Evolutionary conservation across 2,888 invertebrate species (phyloP).

Genomic region (Drosophila engyochracea): DNA sequence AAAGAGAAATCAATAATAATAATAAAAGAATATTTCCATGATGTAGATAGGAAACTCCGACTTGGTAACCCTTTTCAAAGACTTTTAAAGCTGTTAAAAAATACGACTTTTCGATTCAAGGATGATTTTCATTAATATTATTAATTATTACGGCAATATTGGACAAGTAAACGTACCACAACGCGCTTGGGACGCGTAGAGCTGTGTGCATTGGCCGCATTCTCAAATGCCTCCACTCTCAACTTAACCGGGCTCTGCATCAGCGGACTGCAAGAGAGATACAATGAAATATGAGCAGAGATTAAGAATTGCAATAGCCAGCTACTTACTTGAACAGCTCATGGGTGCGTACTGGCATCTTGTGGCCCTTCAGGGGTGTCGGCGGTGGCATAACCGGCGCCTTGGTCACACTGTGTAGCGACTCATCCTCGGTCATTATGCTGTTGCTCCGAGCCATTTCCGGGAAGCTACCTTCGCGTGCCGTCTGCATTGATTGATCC

Average conservation of each 20-base stretch:
- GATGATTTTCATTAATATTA: not conserved
- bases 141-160: not conserved
- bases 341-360: slow-evolving; percentile 80
- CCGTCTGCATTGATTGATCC: slow-evolving; percentile 72
- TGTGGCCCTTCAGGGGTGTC: slow-evolving; percentile 63
- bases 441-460: slow-evolving; percentile 64
- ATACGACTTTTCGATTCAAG: not conserved
- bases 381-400: slow-evolving; percentile 20
- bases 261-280: slow-evolving; percentile 86
- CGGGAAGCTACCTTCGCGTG: slow-evolving; percentile 62
- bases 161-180: slow-evolving; percentile 58
- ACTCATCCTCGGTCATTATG: slow-evolving; percentile 84
- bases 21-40: not conserved
- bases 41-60: not conserved
- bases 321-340: slow-evolving; percentile 84
- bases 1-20: not conserved
- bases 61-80: not conserved
- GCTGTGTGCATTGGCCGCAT: slow-evolving; percentile 75
- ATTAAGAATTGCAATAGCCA: fast-evolving
- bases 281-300: slow-evolving; percentile 47
- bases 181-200: slow-evolving; percentile 68
- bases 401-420: slow-evolving; percentile 56
- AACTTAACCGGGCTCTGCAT: slow-evolving; percentile 88
- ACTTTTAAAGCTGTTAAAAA: not conserved
- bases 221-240: slow-evolving; percentile 88